phyloP scores from a whole-genome alignment of 2,888 invertebrate genomes.

The Sphaerophoria rueppellii region DNA sequence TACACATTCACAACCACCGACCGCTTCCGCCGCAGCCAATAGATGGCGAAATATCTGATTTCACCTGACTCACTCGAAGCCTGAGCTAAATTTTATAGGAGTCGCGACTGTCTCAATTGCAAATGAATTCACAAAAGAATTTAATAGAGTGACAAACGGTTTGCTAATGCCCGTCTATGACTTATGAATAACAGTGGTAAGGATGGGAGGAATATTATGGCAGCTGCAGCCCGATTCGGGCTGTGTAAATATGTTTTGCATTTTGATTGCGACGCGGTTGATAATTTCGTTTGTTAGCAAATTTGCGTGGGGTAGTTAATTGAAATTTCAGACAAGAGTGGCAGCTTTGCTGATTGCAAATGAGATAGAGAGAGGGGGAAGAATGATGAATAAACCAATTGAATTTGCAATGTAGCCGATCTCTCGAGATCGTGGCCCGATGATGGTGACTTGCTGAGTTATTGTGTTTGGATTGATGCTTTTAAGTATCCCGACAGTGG shows the following conservation, averaged over 20 bases:
- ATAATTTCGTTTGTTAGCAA: slow-evolving; percentile 54
- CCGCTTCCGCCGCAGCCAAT: slow-evolving; percentile 11
- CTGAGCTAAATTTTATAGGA: slow-evolving; percentile 11
- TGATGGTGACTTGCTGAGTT: slow-evolving; percentile 12
- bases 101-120: neutral
- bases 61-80: slow-evolving; percentile 19
- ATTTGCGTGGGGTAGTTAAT: slow-evolving; percentile 56
- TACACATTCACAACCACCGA: neutral
- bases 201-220: neutral
- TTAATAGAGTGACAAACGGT: slow-evolving; percentile 60
- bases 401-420: neutral
- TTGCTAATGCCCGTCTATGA: slow-evolving; percentile 9
- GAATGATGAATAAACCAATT: slow-evolving; percentile 43
- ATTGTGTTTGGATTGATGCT: slow-evolving; percentile 5
- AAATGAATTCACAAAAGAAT: slow-evolving; percentile 32
- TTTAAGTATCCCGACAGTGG: slow-evolving; percentile 50
- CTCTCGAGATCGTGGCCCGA: neutral
- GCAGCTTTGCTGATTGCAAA: slow-evolving; percentile 14
- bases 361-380: neutral
- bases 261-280: slow-evolving; percentile 61
- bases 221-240: neutral
- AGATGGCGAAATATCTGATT: neutral
- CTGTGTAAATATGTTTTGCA: slow-evolving; percentile 54
- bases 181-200: neutral
- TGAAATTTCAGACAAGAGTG: slow-evolving; percentile 46